Evolutionary conservation across 2,113 vertebrate species (phyloP).

Genomic region (Chaenogobius annularis): DNA sequence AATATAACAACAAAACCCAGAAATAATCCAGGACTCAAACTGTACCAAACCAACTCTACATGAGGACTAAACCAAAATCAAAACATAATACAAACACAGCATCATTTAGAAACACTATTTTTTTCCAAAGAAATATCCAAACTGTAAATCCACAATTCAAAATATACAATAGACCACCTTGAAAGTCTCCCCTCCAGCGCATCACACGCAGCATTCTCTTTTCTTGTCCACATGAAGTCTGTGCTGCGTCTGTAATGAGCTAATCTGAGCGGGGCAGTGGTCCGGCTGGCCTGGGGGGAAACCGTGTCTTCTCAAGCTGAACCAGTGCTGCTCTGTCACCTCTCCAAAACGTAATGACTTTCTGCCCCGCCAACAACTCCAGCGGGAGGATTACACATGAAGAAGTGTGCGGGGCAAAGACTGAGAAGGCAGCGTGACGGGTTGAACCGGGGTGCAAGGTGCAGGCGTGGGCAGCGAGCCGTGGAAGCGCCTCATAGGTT

Average conservation of each 20-base stretch:
- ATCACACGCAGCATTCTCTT: neutral
- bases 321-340: constrained; percentile 61
- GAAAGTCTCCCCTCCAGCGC: no score
- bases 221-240: constrained; percentile 19
- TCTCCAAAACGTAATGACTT: constrained; percentile 71
- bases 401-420: constrained; percentile 9
- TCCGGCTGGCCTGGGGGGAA: constrained; percentile 42
- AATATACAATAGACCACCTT: no score
- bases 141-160: neutral
- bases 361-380: constrained; percentile 63
- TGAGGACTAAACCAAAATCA: no score
- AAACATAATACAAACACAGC: no score
- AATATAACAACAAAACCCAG: no score
- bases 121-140: neutral
- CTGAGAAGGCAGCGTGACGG: constrained; percentile 4
- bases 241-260: constrained; percentile 60
- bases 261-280: constrained; percentile 61
- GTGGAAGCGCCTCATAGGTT: constrained; percentile 38
- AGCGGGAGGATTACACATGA: constrained; percentile 60
- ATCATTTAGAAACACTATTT: no score
- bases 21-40: no score
- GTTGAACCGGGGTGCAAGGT: constrained; percentile 6
- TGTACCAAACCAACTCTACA: no score
- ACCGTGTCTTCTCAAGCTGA: constrained; percentile 70
- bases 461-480: constrained; percentile 40